These are phyloP conservation scores for Scaptomyza montana DNA, from an alignment of 1,140 invertebrate species.

Conservation along the genomic window DNA sequence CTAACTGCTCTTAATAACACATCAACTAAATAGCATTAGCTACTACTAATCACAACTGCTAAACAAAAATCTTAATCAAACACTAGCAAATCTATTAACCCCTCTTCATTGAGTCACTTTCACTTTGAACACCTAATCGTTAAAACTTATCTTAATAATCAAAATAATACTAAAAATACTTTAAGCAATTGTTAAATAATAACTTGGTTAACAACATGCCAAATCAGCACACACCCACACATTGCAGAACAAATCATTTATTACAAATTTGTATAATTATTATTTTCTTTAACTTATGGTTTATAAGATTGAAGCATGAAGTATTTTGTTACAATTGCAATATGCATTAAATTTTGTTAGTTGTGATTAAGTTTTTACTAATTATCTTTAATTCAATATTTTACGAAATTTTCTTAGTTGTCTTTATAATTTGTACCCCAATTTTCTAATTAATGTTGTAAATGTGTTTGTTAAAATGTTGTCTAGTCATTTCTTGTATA, in stretches of 20 bases:
- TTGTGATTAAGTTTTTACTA: constrained; percentile 15
- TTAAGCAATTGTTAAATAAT: constrained; percentile 29
- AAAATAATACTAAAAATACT: constrained; percentile 10
- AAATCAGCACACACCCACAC: constrained; percentile 67
- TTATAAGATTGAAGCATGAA: constrained; percentile 15
- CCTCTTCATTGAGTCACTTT: constrained; percentile 21
- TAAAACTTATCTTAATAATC: constrained; percentile 2
- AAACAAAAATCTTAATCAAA: constrained; percentile 19
- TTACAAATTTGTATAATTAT: constrained; percentile 15
- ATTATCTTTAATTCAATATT: constrained; percentile 20
- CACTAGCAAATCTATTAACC: constrained; percentile 22
- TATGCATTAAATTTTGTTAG: constrained; percentile 31
- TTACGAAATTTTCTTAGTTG: constrained; percentile 11
- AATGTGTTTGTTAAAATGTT: constrained; percentile 54
- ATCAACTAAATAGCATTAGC: constrained; percentile 18
- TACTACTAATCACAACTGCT: constrained; percentile 46
- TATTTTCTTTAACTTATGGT: constrained; percentile 4
- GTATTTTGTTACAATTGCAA: constrained; percentile 4
- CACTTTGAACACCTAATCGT: constrained; percentile 21
- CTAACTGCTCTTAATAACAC: constrained; percentile 57
- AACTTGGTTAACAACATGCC: constrained; percentile 53
- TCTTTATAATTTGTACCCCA: constrained; percentile 21
- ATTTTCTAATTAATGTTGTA: constrained; percentile 26
- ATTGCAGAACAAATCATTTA: constrained; percentile 28
- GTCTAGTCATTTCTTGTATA: constrained; percentile 33